phyloP scores from a whole-genome alignment of 2,113 vertebrate genomes.

The Neopipo cinnamomea region DNA sequence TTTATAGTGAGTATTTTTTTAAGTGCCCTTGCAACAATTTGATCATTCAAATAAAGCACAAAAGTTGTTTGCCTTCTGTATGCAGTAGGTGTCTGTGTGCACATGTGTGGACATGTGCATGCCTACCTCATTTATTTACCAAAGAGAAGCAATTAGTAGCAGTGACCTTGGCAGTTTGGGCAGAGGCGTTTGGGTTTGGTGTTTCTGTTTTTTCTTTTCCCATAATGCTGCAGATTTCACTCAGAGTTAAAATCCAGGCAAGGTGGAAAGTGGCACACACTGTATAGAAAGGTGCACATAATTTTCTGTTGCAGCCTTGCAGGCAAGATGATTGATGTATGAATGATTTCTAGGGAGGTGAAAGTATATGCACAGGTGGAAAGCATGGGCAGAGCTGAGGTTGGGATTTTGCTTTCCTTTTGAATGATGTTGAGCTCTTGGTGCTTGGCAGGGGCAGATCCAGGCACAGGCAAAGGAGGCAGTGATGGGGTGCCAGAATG shows the following conservation, averaged over 20 bases:
- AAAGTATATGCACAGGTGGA: neutral
- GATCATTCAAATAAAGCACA: neutral
- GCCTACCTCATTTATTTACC: neutral
- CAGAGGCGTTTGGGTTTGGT: neutral
- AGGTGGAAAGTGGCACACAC: neutral
- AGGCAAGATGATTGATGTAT: neutral
- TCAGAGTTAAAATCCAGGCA: neutral
- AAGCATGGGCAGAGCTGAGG: neutral
- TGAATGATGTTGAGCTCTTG: neutral
- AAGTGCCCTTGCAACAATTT: neutral
- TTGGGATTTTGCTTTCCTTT: neutral
- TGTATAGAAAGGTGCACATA: neutral
- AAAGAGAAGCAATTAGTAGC: neutral
- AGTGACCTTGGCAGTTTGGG: neutral
- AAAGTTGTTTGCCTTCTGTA: neutral
- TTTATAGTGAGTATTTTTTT: neutral
- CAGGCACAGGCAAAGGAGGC: neutral
- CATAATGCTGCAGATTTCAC: neutral
- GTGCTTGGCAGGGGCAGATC: neutral
- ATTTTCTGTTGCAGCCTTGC: neutral
- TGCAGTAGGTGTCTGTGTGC: neutral
- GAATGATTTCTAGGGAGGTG: neutral
- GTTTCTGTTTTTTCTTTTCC: neutral
- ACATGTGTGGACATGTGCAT: neutral
- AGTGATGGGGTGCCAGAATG: neutral